Percentiles rank a stretch among this genome's conserved stretches.
Conservation (phyloP, 2,113 vertebrate species). For the Semnornis frantzii region DNA sequence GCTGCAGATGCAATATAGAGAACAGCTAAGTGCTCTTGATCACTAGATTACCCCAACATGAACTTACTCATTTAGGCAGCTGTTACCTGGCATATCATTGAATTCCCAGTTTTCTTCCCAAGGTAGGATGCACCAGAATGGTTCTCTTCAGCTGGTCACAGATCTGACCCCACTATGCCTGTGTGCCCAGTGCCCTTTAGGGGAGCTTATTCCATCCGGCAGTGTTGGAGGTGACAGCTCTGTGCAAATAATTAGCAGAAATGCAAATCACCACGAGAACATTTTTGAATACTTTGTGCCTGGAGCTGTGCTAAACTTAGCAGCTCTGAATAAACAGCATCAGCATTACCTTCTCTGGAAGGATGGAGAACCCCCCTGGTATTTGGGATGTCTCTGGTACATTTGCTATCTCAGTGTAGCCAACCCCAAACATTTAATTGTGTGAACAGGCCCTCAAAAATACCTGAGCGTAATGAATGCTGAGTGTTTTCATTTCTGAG, state of each 20-base stretch:
- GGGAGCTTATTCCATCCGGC: neutral
- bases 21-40: neutral
- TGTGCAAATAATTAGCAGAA: slow-evolving; percentile 12
- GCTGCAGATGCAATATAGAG: neutral
- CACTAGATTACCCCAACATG: neutral
- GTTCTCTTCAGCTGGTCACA: neutral
- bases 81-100: neutral
- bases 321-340: slow-evolving; percentile 30
- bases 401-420: neutral
- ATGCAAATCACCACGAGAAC: neutral
- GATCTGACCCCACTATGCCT: neutral
- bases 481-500: slow-evolving; percentile 26
- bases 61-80: neutral
- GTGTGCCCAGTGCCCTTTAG: neutral
- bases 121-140: neutral
- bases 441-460: neutral
- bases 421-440: neutral
- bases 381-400: neutral
- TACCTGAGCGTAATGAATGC: neutral
- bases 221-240: neutral
- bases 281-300: neutral
- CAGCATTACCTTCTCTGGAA: neutral
- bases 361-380: neutral
- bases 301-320: slow-evolving; percentile 46
- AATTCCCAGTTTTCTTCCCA: neutral